phyloP scores from a whole-genome alignment of 2,113 vertebrate genomes.

The Calidris pygmaea region DNA sequence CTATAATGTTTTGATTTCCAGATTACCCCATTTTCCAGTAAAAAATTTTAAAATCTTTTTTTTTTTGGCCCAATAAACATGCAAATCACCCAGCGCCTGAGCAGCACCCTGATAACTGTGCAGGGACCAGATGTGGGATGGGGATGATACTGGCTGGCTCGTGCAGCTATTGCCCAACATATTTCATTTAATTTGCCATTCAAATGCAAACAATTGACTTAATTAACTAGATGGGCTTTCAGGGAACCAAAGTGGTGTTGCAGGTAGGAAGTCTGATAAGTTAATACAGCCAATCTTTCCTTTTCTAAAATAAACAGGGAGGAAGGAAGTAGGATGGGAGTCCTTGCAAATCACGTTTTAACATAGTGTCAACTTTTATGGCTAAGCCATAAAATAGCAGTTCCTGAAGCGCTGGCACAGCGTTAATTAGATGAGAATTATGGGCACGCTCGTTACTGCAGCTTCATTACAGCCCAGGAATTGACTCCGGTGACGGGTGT shows the following conservation, averaged over 20 bases:
- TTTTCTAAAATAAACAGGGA: background rate
- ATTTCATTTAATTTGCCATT: background rate
- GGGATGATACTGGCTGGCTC: background rate
- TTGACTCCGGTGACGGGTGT: fast-evolving
- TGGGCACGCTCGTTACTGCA: background rate
- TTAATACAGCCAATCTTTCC: background rate
- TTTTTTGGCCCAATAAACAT: background rate
- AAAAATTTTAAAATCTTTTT: background rate
- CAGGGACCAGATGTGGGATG: fast-evolving
- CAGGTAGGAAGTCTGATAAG: background rate
- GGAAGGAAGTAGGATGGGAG: background rate
- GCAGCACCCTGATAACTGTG: background rate
- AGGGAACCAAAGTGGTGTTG: background rate
- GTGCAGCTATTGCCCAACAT: background rate
- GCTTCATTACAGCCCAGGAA: constrained; percentile 18
- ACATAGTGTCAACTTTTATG: constrained; percentile 2
- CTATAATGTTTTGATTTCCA: background rate
- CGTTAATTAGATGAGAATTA: constrained; percentile 6
- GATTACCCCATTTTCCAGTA: background rate
- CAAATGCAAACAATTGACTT: background rate
- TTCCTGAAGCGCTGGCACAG: background rate
- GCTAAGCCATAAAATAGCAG: background rate
- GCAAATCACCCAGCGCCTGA: background rate
- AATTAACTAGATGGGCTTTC: background rate
- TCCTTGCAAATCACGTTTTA: background rate